phyloP scores from a whole-genome alignment of 2,797 vertebrate species.

The Oreochromis grahami region DNA sequence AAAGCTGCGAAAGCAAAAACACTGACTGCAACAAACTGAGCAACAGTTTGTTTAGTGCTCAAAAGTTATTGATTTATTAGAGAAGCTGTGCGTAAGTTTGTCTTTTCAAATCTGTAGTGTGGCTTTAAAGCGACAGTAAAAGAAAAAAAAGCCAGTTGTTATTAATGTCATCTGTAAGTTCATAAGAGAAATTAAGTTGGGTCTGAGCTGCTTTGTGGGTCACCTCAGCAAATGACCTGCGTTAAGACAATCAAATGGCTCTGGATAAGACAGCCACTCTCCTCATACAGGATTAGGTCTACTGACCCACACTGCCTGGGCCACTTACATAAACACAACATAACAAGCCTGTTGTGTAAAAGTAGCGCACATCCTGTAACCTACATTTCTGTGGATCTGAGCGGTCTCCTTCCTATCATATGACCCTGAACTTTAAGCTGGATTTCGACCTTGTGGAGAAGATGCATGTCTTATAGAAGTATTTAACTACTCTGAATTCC shows the following conservation, averaged over 20 bases:
- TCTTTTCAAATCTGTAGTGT: neutral
- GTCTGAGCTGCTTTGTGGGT: conserved; percentile 44
- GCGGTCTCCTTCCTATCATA: neutral
- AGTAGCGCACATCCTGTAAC: neutral
- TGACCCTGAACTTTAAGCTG: conserved; percentile 40
- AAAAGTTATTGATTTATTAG: neutral
- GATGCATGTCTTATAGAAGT: conserved; percentile 15
- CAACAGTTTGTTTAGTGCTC: neutral
- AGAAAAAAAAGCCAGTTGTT: neutral
- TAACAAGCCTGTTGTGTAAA: conserved; percentile 25
- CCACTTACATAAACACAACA: conserved; percentile 37
- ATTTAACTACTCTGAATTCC: conserved; percentile 26
- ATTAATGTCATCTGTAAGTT: neutral
- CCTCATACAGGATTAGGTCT: conserved; percentile 56
- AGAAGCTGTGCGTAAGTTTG: neutral
- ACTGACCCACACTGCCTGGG: conserved; percentile 45
- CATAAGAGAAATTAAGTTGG: conserved; percentile 24
- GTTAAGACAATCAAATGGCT: conserved; percentile 70
- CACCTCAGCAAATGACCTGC: conserved; percentile 38
- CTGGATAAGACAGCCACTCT: conserved; percentile 47
- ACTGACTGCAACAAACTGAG: neutral
- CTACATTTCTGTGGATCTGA: neutral
- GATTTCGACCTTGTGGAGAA: conserved; percentile 31
- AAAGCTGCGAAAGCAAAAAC: neutral
- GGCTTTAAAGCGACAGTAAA: neutral